These are phyloP conservation scores for Oithona nana DNA, from an alignment of 2,888 invertebrate genomes.

Conservation along the genomic window DNA sequence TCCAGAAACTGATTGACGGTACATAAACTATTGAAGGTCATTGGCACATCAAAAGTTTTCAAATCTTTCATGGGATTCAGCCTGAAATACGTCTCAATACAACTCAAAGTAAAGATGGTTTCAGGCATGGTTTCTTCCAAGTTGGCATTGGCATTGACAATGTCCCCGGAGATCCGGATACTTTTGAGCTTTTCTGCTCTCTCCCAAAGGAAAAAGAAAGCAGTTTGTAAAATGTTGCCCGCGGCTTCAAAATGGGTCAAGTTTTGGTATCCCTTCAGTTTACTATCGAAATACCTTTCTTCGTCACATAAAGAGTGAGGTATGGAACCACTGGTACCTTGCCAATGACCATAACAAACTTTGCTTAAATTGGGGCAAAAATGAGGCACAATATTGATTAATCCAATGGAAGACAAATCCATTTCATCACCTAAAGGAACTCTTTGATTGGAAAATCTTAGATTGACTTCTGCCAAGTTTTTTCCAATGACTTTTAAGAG, in stretches of 20 bases:
- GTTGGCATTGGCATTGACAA: background rate
- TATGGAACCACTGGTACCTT: background rate
- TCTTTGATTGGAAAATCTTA: background rate
- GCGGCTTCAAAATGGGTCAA: background rate
- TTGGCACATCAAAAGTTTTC: background rate
- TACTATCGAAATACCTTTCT: background rate
- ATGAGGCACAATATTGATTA: background rate
- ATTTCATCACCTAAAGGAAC: too few species aligned
- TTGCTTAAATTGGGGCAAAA: background rate
- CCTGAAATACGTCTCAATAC: background rate
- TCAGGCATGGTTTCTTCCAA: too few species aligned
- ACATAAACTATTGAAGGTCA: background rate
- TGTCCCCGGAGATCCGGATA: background rate
- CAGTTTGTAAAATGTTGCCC: background rate
- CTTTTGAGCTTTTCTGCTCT: background rate
- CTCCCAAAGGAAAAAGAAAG: background rate
- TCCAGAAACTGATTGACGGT: background rate
- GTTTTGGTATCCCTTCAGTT: background rate
- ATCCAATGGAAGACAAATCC: too few species aligned
- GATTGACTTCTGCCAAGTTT: background rate
- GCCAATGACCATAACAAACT: background rate
- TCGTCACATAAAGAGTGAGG: background rate
- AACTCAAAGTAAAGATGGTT: background rate
- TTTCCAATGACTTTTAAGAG: background rate
- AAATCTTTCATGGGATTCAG: background rate